phyloP scores from a whole-genome alignment of 2,797 vertebrate species.

The Lerista edwardsae region DNA sequence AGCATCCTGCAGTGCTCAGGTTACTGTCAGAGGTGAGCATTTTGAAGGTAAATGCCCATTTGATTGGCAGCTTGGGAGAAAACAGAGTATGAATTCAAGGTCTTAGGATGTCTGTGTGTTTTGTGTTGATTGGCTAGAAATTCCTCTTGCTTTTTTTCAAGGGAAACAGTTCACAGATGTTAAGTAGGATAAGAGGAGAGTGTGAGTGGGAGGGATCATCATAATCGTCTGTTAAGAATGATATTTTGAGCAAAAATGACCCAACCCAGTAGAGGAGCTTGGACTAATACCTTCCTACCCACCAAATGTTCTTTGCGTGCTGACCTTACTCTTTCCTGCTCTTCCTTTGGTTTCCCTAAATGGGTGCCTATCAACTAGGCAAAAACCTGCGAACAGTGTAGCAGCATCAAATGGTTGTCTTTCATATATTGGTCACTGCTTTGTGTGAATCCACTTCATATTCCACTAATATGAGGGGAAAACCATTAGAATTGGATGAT shows the following conservation, averaged over 20 bases:
- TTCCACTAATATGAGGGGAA: background rate
- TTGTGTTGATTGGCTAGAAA: background rate
- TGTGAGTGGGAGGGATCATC: background rate
- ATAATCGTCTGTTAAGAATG: background rate
- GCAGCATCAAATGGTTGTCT: background rate
- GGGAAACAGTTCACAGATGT: background rate
- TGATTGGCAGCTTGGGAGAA: background rate
- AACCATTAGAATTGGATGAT: background rate
- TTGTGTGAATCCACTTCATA: background rate
- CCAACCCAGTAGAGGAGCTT: background rate
- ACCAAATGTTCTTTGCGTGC: background rate
- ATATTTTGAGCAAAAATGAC: background rate
- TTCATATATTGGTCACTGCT: background rate
- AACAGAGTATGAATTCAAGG: background rate
- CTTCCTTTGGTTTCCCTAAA: background rate
- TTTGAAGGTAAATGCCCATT: background rate
- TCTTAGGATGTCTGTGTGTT: background rate
- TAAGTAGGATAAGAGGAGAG: background rate
- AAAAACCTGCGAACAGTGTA: background rate
- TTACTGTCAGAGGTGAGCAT: constrained; percentile 83
- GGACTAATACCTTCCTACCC: background rate
- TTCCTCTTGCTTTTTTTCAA: background rate
- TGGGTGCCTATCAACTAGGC: background rate
- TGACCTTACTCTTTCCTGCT: background rate
- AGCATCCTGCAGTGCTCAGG: constrained; percentile 79